Conservation (phyloP, 2,113 vertebrate genomes). For the Rhabdomys dilectus region DNA sequence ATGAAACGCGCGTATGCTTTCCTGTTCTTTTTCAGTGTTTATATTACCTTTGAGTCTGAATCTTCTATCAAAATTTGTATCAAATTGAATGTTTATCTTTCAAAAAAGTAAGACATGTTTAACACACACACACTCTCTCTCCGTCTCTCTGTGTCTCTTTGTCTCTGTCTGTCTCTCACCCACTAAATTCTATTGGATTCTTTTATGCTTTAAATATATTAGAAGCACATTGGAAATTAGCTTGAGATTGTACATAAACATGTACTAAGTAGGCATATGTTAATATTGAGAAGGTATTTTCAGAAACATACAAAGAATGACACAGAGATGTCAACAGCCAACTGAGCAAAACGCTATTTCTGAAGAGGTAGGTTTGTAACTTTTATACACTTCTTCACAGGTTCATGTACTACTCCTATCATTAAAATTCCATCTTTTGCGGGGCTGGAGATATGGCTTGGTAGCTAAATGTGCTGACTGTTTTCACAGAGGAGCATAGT, state of each 20-base stretch:
- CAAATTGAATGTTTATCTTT: not conserved
- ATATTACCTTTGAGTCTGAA: not conserved
- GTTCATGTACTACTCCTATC: not conserved
- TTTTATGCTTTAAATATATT: constrained; percentile 34
- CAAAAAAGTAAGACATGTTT: not conserved
- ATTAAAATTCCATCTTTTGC: not conserved
- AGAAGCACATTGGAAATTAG: constrained; percentile 9
- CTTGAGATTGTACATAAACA: not conserved
- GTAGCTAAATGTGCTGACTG: not conserved
- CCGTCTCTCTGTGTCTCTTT: not conserved
- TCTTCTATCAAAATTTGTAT: not conserved
- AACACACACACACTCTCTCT: not conserved
- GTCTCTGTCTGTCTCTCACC: not conserved
- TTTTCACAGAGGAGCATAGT: not conserved
- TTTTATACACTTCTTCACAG: not conserved
- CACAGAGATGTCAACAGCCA: not conserved
- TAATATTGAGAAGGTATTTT: not conserved
- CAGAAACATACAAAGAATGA: not conserved
- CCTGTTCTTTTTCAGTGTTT: not conserved
- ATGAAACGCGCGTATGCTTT: constrained; percentile 2
- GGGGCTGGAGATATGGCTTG: not conserved
- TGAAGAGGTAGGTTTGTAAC: not conserved
- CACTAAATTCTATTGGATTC: not conserved
- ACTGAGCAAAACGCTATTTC: not conserved
- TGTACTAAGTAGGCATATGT: not conserved